phyloP scores from a whole-genome alignment of 2,797 vertebrate species.

The Scolopax rusticola region DNA sequence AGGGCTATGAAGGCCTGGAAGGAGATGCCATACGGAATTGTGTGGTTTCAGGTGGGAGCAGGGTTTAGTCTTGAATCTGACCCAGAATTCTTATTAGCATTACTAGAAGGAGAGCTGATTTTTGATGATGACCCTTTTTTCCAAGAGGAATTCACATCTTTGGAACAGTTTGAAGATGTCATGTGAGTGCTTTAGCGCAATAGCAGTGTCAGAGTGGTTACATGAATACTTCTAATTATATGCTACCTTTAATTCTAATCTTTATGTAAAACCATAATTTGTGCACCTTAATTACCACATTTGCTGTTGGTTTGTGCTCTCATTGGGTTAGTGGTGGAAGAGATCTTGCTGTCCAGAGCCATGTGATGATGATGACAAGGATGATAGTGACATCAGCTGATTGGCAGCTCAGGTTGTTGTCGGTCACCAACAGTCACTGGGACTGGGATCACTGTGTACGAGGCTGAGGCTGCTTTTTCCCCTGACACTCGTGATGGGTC shows the following conservation, averaged over 20 bases:
- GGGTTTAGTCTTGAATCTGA: background rate
- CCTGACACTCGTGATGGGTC: background rate
- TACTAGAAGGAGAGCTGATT: background rate
- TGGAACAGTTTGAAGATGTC: background rate
- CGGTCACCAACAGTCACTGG: background rate
- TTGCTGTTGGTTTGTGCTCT: background rate
- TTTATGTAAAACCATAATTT: background rate
- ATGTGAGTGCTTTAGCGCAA: background rate
- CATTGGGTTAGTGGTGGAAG: background rate
- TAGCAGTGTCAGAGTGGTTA: background rate
- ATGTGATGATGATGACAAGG: background rate
- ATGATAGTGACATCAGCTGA: constrained; percentile 18
- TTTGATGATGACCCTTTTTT: background rate
- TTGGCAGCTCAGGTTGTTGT: background rate
- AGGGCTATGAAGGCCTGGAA: background rate
- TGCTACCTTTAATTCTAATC: background rate
- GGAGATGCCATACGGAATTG: background rate
- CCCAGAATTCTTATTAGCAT: background rate
- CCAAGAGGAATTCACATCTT: background rate
- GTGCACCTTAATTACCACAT: background rate
- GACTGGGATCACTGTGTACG: background rate
- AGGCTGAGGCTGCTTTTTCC: background rate
- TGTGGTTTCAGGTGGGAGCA: background rate
- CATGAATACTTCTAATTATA: background rate
- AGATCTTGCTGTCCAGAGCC: background rate